These are phyloP conservation scores for Scomber colias DNA, from an alignment of 2,113 vertebrate genomes.

Conservation along the genomic window DNA sequence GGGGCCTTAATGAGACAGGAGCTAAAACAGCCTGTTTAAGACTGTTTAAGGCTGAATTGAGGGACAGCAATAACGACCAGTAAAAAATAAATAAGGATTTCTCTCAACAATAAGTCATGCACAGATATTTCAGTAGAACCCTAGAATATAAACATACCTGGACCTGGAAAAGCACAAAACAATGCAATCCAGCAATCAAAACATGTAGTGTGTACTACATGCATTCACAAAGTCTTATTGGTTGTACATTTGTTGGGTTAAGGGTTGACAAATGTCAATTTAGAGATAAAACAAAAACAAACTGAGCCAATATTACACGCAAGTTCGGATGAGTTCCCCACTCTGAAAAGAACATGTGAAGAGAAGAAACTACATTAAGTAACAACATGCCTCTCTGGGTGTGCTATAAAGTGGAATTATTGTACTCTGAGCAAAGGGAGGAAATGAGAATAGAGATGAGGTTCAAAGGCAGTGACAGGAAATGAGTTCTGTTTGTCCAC, in stretches of 20 bases:
- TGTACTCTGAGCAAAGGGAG: constrained; percentile 73
- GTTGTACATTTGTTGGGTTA: background rate
- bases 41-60: no score
- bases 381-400: constrained; percentile 61
- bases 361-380: constrained; percentile 63
- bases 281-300: background rate
- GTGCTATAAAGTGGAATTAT: constrained; percentile 70
- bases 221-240: background rate
- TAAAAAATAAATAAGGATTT: no score
- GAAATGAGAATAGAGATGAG: constrained; percentile 81
- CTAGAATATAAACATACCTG: no score
- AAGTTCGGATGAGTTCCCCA: constrained; percentile 26
- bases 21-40: no score
- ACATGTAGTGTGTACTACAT: background rate
- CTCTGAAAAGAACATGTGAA: constrained; percentile 32
- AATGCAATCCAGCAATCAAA: background rate
- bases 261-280: background rate
- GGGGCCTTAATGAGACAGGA: no score
- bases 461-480: constrained; percentile 81
- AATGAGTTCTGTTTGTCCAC: constrained; percentile 84
- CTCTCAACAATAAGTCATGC: no score
- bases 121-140: no score
- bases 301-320: background rate
- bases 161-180: background rate
- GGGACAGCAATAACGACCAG: no score